A percentile compares a stretch with the other conserved stretches of the same genome.
Evolutionary conservation across 1,140 invertebrate species (phyloP).

Genomic region (Leptinotarsa texana): DNA sequence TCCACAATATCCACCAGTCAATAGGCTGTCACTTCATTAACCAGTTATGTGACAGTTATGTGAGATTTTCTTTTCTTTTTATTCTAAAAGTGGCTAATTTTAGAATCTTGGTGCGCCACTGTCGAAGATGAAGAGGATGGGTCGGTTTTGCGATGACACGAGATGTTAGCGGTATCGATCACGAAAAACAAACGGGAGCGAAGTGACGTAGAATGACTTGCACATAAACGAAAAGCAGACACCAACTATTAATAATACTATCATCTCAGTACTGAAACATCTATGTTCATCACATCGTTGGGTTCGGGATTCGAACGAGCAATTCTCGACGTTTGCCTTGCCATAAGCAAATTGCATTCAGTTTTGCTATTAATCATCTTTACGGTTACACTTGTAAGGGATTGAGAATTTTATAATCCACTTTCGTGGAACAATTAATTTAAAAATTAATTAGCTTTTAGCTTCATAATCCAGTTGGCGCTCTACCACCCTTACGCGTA

Average conservation of each 20-base stretch:
- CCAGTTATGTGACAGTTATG: no score
- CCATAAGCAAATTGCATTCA: conserved; percentile 21
- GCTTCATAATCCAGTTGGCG: background rate
- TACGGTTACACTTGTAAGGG: conserved; percentile 22
- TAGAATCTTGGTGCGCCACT: background rate
- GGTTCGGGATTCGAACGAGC: conserved; percentile 19
- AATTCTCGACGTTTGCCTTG: conserved; percentile 9
- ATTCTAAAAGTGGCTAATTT: no score
- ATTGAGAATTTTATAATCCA: conserved; percentile 22
- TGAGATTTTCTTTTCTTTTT: no score
- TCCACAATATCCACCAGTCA: no score
- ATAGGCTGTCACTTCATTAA: no score
- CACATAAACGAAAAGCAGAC: conserved; percentile 51
- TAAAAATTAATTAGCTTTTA: conserved; percentile 17
- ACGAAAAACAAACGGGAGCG: conserved; percentile 51
- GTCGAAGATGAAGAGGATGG: conserved; percentile 21
- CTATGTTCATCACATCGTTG: conserved; percentile 20
- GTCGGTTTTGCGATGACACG: conserved; percentile 49
- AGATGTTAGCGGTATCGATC: conserved; percentile 53
- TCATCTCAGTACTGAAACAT: conserved; percentile 30
- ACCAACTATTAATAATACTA: conserved; percentile 52
- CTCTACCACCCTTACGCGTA: background rate
- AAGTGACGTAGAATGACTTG: conserved; percentile 54
- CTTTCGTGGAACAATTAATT: conserved; percentile 19
- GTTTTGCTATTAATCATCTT: conserved; percentile 25